Conservation (phyloP, 2,113 vertebrate species). For the Passer domesticus region DNA sequence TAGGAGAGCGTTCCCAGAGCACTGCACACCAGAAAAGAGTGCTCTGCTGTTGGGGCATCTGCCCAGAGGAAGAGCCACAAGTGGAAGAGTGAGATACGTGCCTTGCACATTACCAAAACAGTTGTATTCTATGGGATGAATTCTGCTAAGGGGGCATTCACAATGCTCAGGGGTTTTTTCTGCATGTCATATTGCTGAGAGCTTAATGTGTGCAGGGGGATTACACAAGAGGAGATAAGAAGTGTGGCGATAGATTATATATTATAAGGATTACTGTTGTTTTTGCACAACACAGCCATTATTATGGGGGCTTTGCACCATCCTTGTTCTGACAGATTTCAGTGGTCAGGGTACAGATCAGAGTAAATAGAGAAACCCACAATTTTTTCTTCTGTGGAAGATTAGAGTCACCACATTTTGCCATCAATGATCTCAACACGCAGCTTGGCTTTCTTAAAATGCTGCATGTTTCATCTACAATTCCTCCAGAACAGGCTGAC, state of each 20-base stretch:
- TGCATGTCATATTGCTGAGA: background rate
- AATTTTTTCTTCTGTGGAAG: background rate
- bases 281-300: background rate
- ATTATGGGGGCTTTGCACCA: background rate
- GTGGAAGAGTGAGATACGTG: background rate
- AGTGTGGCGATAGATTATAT: background rate
- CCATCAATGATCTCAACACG: background rate
- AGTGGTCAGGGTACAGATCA: background rate
- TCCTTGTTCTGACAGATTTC: background rate
- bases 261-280: constrained; percentile 10
- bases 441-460: background rate
- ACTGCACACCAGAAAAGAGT: background rate
- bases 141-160: background rate
- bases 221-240: background rate
- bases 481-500: background rate
- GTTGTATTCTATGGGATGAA: background rate
- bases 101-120: background rate
- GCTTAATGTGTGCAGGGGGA: background rate
- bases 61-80: background rate
- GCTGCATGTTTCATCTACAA: background rate
- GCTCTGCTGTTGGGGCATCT: background rate
- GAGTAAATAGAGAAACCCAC: background rate
- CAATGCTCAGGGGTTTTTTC: background rate
- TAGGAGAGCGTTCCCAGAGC: background rate
- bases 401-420: background rate